phyloP scores from a whole-genome alignment of 1,140 invertebrate genomes.

The Nomia melanderi region DNA sequence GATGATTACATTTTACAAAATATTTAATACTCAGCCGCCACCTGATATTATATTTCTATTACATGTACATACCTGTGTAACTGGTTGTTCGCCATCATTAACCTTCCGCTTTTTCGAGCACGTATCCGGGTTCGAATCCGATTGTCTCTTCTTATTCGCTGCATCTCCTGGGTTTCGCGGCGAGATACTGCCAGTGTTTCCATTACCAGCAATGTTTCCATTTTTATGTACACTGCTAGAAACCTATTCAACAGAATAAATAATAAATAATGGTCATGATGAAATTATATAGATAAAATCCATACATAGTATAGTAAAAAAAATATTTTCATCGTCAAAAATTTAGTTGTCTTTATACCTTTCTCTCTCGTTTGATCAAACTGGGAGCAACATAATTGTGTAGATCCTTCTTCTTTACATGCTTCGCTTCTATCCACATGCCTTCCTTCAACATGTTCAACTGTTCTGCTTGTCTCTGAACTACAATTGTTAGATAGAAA shows the following conservation, averaged over 20 bases:
- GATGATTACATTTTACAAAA: not conserved
- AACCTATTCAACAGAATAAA: constrained; percentile 42
- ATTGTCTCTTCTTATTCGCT: constrained; percentile 65
- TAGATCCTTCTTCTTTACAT: constrained; percentile 88
- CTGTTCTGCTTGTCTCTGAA: constrained; percentile 84
- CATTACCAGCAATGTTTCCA: constrained; percentile 69
- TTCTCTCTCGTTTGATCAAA: constrained; percentile 86
- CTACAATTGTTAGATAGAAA: constrained; percentile 75
- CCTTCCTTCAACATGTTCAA: constrained; percentile 93
- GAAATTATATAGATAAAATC: too few species aligned
- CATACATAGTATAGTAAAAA: not conserved
- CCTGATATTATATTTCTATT: not conserved
- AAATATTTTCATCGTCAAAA: not conserved
- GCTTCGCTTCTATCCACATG: constrained; percentile 93
- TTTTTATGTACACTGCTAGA: constrained; percentile 70
- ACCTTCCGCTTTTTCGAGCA: constrained; percentile 70
- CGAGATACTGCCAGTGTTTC: constrained; percentile 67
- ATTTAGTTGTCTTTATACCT: constrained; percentile 67
- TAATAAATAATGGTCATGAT: not conserved
- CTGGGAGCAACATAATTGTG: constrained; percentile 87
- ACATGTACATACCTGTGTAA: constrained; percentile 60
- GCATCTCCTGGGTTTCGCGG: constrained; percentile 64
- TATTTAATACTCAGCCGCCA: not conserved
- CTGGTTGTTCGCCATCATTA: constrained; percentile 67
- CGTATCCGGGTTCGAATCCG: constrained; percentile 66